These are phyloP conservation scores for Anas platyrhynchos DNA, from an alignment of 2,113 vertebrate genomes.

Conservation along the genomic window DNA sequence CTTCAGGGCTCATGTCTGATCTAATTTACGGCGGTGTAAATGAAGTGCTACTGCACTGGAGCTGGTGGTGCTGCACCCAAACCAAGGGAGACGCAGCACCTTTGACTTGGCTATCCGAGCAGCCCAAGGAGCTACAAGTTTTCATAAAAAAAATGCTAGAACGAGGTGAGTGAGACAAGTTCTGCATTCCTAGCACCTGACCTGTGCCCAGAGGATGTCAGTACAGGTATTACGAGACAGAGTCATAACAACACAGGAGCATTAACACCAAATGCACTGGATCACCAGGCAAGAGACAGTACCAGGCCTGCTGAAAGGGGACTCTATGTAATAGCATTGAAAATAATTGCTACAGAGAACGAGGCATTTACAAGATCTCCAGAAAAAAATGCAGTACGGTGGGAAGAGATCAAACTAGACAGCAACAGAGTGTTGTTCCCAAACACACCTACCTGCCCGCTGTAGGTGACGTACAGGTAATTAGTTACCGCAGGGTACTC, in stretches of 20 bases:
- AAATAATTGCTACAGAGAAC: not conserved
- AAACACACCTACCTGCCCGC: slow-evolving; percentile 84
- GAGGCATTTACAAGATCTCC: not conserved
- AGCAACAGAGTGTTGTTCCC: not conserved
- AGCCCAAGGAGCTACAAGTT: not conserved
- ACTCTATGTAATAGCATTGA: not conserved
- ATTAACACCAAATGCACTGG: not conserved
- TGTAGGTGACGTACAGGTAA: slow-evolving; percentile 93
- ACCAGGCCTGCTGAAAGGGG: not conserved
- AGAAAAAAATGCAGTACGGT: not conserved
- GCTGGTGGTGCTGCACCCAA: not conserved
- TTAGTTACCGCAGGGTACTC: slow-evolving; percentile 94
- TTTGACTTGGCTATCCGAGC: not conserved
- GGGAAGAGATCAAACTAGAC: not conserved
- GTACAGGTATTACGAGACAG: not conserved
- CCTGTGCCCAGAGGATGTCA: not conserved
- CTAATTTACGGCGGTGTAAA: not conserved
- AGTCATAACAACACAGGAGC: not conserved
- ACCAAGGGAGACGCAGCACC: not conserved
- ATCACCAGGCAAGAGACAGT: not conserved
- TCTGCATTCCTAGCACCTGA: not conserved
- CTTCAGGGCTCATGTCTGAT: not conserved
- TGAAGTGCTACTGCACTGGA: not conserved
- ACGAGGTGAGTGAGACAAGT: not conserved
- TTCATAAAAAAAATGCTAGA: not conserved